These are phyloP conservation scores for Helleia helle DNA, from an alignment of 2,888 invertebrate genomes.

Conservation along the genomic window DNA sequence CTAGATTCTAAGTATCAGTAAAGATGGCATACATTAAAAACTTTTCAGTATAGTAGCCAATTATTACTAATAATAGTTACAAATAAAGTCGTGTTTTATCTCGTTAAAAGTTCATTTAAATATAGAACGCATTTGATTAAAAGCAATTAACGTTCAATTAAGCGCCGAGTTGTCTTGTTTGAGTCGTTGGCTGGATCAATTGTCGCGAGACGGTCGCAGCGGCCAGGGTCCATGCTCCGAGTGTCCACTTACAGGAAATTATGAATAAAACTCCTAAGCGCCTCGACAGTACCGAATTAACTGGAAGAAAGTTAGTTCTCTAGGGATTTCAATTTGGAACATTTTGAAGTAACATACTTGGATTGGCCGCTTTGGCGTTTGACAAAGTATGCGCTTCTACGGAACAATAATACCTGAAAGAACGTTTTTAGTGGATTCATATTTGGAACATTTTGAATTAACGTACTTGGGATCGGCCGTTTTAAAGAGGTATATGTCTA, in stretches of 20 bases:
- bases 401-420: too few species aligned
- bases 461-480: too few species aligned
- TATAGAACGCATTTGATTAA: conserved; percentile 71
- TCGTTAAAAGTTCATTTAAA: conserved; percentile 67
- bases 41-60: neutral
- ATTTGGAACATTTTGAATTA: too few species aligned
- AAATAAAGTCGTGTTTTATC: conserved; percentile 30
- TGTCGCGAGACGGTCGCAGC: conserved; percentile 46
- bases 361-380: too few species aligned
- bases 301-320: conserved; percentile 10
- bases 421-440: too few species aligned
- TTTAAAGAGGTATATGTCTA: too few species aligned
- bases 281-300: conserved; percentile 17
- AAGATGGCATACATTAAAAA: too few species aligned
- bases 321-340: too few species aligned
- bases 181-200: conserved; percentile 47
- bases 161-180: conserved; percentile 51
- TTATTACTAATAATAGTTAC: conserved; percentile 13
- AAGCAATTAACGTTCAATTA: conserved; percentile 69
- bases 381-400: too few species aligned
- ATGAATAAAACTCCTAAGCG: conserved; percentile 24
- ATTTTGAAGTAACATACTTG: too few species aligned
- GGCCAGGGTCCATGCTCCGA: conserved; percentile 42
- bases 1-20: too few species aligned
- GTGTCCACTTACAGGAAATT: conserved; percentile 30